Evolutionary conservation across 2,888 invertebrate species (phyloP), one percentile per base, ranked within the genome.

Genomic region (Drosophila prostipennis): DNA sequence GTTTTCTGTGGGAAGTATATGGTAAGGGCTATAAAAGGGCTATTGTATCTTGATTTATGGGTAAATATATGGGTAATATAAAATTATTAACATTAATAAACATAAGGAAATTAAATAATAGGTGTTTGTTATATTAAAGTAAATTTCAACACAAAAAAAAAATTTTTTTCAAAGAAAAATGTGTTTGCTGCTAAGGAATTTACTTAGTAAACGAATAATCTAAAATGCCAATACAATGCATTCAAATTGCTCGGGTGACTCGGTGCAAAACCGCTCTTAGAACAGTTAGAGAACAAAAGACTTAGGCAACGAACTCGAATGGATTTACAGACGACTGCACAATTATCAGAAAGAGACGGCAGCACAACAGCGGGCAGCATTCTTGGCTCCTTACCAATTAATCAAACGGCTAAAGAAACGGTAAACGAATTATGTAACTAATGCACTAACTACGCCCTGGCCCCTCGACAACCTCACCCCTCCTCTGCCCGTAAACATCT

Each of bases 401-500:
- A 81, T 81, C 83, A 81, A 81, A 81, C 74, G 72, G 77, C 79
- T 78, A 67, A 55, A 72, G 79, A 76, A 73, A 83, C 82, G 77
- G 84, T 83, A 83, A 79, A 80, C 70, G 77, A 80, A 84, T 83
- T 84, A 83, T 83, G 82, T 83, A 83, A 82, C 70, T 69, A 69
- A 69, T 69, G 53, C 64, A 53, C 39, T 23, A 46, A 69, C 54
- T 69, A 55, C 69, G 72, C 57, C 57, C 65, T 34, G 36, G 55
- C 63, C 42, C 58, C 19, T n/a, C n/a, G n/a, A n/a, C n/a, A n/a
- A n/a, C n/a, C n/a, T 7, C 29, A 7, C 34, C 34, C 34, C 34
- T 34, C 19, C 49, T 23, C 48, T 32, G 13, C 34, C 11, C 14
- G 14, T 7, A 36, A 43, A 46, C 57, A 71, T 57, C 76, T 61